phyloP scores from a whole-genome alignment of 2,113 vertebrate genomes.

The Aspiorhynchus laticeps region DNA sequence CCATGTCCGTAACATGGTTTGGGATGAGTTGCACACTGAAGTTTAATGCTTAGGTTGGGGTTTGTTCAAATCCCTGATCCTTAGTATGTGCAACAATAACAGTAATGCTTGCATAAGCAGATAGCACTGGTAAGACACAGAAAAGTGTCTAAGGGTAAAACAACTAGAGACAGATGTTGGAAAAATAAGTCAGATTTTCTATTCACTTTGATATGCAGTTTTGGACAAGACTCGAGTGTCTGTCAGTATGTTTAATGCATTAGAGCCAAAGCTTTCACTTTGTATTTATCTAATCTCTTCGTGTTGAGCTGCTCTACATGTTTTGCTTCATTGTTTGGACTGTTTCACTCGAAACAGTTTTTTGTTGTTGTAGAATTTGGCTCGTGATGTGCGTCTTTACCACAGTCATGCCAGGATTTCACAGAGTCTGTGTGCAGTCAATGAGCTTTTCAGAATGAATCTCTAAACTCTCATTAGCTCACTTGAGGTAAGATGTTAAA shows the following conservation, averaged over 20 bases:
- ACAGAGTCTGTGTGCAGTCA: background rate
- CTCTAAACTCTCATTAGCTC: background rate
- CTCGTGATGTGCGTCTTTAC: background rate
- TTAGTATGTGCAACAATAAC: background rate
- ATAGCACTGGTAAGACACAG: background rate
- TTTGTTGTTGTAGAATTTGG: conserved; percentile 14
- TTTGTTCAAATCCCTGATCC: background rate
- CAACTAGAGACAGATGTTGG: conserved; percentile 20
- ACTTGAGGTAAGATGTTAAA: conserved; percentile 39
- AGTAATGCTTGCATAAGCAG: background rate
- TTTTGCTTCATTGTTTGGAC: conserved; percentile 16
- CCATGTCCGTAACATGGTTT: background rate
- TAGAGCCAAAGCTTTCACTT: conserved; percentile 20
- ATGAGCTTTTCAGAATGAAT: background rate
- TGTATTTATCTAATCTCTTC: conserved; percentile 17
- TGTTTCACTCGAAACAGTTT: background rate
- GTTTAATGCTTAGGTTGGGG: background rate
- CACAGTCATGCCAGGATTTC: conserved; percentile 17
- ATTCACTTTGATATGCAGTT: conserved; percentile 6
- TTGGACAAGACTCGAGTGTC: background rate
- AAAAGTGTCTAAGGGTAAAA: background rate
- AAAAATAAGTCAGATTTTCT: background rate
- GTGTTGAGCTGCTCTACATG: background rate
- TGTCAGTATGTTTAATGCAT: conserved; percentile 8
- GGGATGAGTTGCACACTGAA: background rate